Evolutionary conservation across 2,888 invertebrate genomes (phyloP), one percentile per base, ranked within the genome.

Genomic region (Monopis laevigella): DNA sequence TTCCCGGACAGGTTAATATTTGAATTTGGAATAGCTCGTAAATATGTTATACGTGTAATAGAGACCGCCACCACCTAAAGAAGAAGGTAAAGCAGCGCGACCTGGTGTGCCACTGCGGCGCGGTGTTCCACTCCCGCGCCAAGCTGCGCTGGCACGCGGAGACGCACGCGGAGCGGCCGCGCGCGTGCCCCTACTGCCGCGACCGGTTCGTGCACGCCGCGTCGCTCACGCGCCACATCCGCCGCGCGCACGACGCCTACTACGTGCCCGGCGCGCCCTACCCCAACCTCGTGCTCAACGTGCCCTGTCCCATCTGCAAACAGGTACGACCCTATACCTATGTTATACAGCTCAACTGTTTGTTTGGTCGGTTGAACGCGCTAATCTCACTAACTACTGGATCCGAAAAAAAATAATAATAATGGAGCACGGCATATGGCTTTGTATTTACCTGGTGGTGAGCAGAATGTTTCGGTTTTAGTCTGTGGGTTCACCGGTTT

Each of bases 111-210:
- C 84, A 85, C 46, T 93, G 93, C 67, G 92, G 93, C 28, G 88
- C 89, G 51, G 86, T 92, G 43, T 86, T 92, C 67, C 91, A 90
- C 56, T 90, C 93, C 40, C 88, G 89, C 59, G 91, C 91, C 51
- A 92, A 92, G 66, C 84, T 93, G 50, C 85, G 85, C 2, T 92
- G 93, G 91, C 94, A 95, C 73, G 86, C 88, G 56, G 93, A 93
- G 70, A 89, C 89, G 3, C 94, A 94, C 72, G 92, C 90, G 45
- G 81, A 85, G 18, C 87, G 88, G 59, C 93, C 93, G 21, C 91
- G 92, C 65, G 87, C 91, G 34, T 95, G 95, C 68, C 85, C 86
- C 2, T 88, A 90, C 60, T 95, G 95, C 74, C 88, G 88, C 58
- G 93, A 93, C 73, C 89, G 92, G 56, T 95, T 94, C 67, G 86